Evolutionary conservation across 2,113 vertebrate species (phyloP).

Genomic region (Leucopternis melanops): DNA sequence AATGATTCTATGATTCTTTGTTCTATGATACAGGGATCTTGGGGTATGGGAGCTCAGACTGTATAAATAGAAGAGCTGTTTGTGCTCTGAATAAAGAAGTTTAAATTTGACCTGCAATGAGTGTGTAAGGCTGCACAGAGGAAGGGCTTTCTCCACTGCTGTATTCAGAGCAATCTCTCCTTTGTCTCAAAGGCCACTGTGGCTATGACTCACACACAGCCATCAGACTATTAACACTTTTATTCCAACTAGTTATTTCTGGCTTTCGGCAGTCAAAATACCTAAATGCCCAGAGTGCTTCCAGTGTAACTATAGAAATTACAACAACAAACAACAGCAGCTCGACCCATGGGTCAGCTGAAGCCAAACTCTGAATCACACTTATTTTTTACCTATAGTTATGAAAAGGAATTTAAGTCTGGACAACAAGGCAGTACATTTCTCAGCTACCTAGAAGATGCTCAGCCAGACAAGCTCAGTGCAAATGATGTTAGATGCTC

Average conservation of each 20-base stretch:
- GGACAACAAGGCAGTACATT: not conserved
- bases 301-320: conserved; percentile 68
- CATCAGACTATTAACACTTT: conserved; percentile 60
- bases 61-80: not conserved
- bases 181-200: conserved; percentile 51
- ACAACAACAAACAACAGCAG: conserved; percentile 58
- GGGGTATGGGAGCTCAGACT: not conserved
- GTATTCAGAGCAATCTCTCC: conserved; percentile 12
- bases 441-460: not conserved
- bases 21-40: not conserved
- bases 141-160: conserved; percentile 14
- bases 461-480: not conserved
- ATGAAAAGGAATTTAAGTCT: not conserved
- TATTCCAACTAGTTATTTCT: conserved; percentile 64
- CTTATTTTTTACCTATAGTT: conserved; percentile 33
- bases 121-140: not conserved
- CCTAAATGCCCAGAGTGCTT: conserved; percentile 29
- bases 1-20: not conserved
- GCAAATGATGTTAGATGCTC: not conserved
- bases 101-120: not conserved
- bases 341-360: conserved; percentile 1
- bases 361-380: conserved; percentile 57
- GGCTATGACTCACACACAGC: conserved; percentile 51
- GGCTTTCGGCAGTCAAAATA: conserved; percentile 31
- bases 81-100: not conserved